A percentile compares a stretch with the other conserved stretches of the same genome.
These are phyloP conservation scores for Chaetorhynchus papuensis DNA, from an alignment of 2,113 vertebrate species.

Conservation along the genomic window DNA sequence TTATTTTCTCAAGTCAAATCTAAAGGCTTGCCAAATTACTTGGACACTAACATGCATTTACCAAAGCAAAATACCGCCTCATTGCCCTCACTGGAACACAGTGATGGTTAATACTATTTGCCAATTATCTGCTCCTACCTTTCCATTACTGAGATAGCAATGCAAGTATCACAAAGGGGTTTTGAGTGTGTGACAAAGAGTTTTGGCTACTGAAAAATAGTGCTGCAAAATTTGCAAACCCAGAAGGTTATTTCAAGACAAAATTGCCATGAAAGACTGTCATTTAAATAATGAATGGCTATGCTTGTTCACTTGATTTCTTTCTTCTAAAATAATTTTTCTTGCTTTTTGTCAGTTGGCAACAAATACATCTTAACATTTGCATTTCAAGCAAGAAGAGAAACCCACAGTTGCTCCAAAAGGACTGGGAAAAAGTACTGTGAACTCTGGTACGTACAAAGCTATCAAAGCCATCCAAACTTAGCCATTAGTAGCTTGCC, in stretches of 20 bases:
- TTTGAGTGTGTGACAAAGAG: conserved; percentile 7
- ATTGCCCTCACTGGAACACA: background rate
- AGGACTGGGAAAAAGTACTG: background rate
- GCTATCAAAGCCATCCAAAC: background rate
- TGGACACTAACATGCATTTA: background rate
- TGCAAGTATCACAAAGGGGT: background rate
- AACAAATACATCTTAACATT: conserved; percentile 51
- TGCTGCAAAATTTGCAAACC: conserved; percentile 11
- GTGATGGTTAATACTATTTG: background rate
- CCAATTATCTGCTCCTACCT: conserved; percentile 10
- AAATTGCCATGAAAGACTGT: conserved; percentile 31
- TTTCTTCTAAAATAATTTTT: conserved; percentile 54
- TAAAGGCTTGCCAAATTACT: background rate
- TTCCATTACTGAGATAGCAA: background rate
- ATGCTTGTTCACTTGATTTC: conserved; percentile 34
- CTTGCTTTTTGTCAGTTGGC: conserved; percentile 48
- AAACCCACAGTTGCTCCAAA: conserved; percentile 16
- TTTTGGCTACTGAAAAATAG: conserved; percentile 31
- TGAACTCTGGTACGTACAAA: background rate
- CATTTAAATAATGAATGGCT: conserved; percentile 56
- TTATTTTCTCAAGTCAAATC: background rate
- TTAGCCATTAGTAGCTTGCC: background rate
- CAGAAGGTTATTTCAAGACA: conserved; percentile 54
- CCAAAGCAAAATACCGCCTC: background rate
- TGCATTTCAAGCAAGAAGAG: conserved; percentile 24